A percentile compares a stretch with the other conserved stretches of the same genome.
Evolutionary conservation across 2,113 vertebrate species (phyloP).

Genomic region (Rhinolophus sinicus): DNA sequence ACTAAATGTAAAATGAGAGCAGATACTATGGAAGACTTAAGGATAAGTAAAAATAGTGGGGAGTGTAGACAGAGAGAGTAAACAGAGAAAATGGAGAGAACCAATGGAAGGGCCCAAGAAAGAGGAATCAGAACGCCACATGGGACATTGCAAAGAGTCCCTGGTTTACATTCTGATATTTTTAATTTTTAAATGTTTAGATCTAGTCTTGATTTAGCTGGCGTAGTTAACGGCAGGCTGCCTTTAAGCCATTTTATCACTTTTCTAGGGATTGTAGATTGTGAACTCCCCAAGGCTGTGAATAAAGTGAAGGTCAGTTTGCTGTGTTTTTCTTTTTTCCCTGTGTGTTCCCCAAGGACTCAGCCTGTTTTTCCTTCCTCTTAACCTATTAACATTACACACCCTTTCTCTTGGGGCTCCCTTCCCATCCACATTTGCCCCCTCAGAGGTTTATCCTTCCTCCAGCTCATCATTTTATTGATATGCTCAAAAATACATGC

Average conservation of each 20-base stretch:
- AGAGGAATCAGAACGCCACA: neutral
- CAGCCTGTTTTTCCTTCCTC: neutral
- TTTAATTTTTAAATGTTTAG: neutral
- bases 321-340: neutral
- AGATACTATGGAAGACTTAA: conserved; percentile 11
- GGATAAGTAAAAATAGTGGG: neutral
- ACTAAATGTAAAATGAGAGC: neutral
- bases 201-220: neutral
- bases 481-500: neutral
- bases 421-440: neutral
- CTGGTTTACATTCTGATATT: neutral
- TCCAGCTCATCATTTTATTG: neutral
- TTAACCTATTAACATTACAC: neutral
- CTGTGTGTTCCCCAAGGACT: neutral
- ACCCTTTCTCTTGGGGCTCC: neutral
- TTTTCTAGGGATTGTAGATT: neutral
- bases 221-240: neutral
- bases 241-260: neutral
- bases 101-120: neutral
- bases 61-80: neutral
- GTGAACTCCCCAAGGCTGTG: neutral
- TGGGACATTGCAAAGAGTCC: neutral
- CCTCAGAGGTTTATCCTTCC: neutral
- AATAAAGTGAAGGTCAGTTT: neutral
- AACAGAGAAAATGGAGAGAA: neutral